Conservation (phyloP, 2,113 vertebrate species). For the Charadrius vociferus region DNA sequence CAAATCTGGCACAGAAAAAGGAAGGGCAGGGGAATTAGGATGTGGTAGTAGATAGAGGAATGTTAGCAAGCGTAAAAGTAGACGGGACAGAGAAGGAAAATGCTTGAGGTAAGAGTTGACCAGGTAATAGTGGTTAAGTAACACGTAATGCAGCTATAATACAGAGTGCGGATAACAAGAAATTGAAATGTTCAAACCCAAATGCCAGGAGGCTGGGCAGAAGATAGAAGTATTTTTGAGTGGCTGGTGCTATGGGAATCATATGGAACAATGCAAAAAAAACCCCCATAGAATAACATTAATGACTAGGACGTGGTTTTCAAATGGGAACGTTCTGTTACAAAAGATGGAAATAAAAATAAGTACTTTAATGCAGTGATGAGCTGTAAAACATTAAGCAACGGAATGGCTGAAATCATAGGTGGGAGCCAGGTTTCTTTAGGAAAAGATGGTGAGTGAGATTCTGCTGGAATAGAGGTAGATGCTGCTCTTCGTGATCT, state of each 20-base stretch:
- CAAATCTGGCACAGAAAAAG: neutral
- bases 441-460: neutral
- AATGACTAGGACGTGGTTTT: neutral
- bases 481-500: neutral
- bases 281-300: neutral
- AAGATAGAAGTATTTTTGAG: neutral
- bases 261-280: neutral
- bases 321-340: rapidly evolving
- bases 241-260: neutral
- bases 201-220: neutral
- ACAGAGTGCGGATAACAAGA: neutral
- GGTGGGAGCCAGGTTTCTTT: neutral
- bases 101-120: neutral
- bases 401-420: neutral
- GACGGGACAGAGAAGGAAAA: neutral
- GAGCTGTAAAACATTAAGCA: neutral
- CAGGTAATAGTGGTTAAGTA: neutral
- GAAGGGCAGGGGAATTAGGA: neutral
- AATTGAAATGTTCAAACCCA: neutral
- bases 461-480: neutral
- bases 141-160: neutral
- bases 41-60: neutral
- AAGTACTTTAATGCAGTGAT: neutral
- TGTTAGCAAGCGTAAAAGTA: neutral
- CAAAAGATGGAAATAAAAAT: neutral